A percentile compares a stretch with the other conserved stretches of the same genome.
phyloP scores from a whole-genome alignment of 2,797 vertebrate species.

The Lepilemur ruficaudatus region DNA sequence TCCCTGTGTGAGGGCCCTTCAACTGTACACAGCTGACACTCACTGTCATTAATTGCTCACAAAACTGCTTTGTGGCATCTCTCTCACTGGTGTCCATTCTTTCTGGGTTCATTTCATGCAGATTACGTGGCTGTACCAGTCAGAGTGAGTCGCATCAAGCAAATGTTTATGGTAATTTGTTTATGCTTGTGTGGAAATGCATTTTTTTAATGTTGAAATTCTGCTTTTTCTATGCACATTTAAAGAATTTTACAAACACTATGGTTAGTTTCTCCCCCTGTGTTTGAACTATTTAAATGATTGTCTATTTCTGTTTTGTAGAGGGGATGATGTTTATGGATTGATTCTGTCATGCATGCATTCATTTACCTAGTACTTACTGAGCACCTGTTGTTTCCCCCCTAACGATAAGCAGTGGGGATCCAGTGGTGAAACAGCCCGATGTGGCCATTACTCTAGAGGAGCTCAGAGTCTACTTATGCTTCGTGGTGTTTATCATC shows the following conservation, averaged over 20 bases:
- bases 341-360: background rate
- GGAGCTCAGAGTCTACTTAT: background rate
- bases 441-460: background rate
- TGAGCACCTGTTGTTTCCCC: background rate
- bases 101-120: constrained; percentile 38
- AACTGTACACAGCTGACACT: background rate
- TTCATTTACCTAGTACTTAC: background rate
- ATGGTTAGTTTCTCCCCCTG: background rate
- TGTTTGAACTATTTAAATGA: background rate
- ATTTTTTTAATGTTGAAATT: constrained; percentile 18
- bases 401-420: background rate
- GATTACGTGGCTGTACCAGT: constrained; percentile 61
- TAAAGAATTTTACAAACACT: constrained; percentile 10
- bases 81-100: constrained; percentile 64
- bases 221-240: constrained; percentile 3
- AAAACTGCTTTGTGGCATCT: constrained; percentile 66
- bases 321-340: background rate
- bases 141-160: constrained; percentile 57
- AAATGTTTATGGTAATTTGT: constrained; percentile 51
- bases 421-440: background rate
- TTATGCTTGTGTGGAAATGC: constrained; percentile 31
- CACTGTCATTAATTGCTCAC: constrained; percentile 38
- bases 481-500: background rate
- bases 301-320: constrained; percentile 7
- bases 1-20: background rate